Base-by-base conservation (phyloP, 2,797 vertebrate species). In the Chaunax sp. region DNA sequence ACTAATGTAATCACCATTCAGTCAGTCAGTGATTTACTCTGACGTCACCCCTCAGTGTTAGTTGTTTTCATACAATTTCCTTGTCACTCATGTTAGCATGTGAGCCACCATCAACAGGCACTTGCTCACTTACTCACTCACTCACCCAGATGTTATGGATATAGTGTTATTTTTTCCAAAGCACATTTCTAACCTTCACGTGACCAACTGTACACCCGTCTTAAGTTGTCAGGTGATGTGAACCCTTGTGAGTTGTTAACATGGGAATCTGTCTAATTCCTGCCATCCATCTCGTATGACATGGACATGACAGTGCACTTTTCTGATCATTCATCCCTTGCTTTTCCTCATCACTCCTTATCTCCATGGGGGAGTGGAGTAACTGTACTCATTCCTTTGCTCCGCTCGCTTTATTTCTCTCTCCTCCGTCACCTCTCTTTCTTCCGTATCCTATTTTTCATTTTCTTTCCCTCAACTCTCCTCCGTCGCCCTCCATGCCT, bases 341-440 rank as follows among this genome's bases (percentile, higher is more conserved):
- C 14, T 47, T 72, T 67, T 59, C 53, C 57, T 70, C 59, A 66
- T 80, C 47, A 22, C 52, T 54, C 52, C 41, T 52, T 55, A 72
- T 67, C 60, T 68, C 40, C 43, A 53, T 35, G 49, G 51, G 50
- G 45, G 61, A 67, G 64, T 75, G 53, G 56, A 19, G 44, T 51
- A 47, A 58, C 44, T 33, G 28, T n/a, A 10, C 47, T 30, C 35
- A 46, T 4, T 23, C 1, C 16, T 16, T 8, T 51, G 26, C 38
- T 51, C 45, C 22, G 13, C 30, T 51, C 30, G n/a, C 49, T 45
- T 53, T 58, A 30, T 23, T 35, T 52, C 49, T 77, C 19, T 64
- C 20, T 44, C 30, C 40, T 52, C 26, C 64, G 35, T 61, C 60
- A 60, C 19, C 58, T 50, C 45, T 62, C 35, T 53, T 20, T 20